Percentiles rank a stretch among this genome's conserved stretches.
phyloP scores from a whole-genome alignment of 1,140 invertebrate species.

The Dendrolimus kikuchii region DNA sequence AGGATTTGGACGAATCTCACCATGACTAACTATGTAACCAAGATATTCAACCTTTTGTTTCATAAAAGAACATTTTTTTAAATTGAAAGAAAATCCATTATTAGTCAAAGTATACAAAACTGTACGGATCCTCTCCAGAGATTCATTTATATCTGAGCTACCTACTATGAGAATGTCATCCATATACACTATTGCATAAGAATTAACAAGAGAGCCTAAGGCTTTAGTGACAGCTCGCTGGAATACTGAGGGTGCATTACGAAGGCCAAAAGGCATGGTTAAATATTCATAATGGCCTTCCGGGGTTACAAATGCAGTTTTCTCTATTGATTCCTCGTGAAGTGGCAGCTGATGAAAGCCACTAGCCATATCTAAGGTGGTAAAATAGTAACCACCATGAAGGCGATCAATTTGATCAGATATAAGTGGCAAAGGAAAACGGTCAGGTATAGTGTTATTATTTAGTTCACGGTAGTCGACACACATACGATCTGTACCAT shows the following conservation, averaged over 20 bases:
- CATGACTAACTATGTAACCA: constrained; percentile 16
- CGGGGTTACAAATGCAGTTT: no score
- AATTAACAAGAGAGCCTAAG: not conserved
- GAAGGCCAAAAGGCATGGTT: constrained; percentile 3
- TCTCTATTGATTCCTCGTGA: no score
- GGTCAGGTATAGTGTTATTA: constrained; percentile 6
- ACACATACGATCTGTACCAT: constrained; percentile 6
- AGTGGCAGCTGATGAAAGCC: no score
- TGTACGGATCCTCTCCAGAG: constrained; percentile 1
- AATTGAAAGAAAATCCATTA: constrained; percentile 1
- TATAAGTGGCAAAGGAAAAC: constrained; percentile 12
- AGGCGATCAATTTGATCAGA: constrained; percentile 5
- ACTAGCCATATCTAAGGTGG: no score
- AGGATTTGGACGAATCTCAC: constrained; percentile 17
- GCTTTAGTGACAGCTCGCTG: constrained; percentile 5
- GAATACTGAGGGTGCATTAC: constrained; percentile 1
- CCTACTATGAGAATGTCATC: constrained; percentile 2
- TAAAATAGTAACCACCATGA: constrained; percentile 4
- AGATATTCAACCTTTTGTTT: constrained; percentile 26
- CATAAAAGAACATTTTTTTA: constrained; percentile 20
- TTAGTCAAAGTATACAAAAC: not conserved
- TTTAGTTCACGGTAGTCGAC: constrained; percentile 8
- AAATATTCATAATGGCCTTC: not conserved
- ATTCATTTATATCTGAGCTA: not conserved
- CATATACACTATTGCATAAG: not conserved